Percentiles rank a stretch among this genome's conserved stretches.
Conservation (phyloP, 2,888 invertebrate genomes). For the Leptodirus hochenwartii region DNA sequence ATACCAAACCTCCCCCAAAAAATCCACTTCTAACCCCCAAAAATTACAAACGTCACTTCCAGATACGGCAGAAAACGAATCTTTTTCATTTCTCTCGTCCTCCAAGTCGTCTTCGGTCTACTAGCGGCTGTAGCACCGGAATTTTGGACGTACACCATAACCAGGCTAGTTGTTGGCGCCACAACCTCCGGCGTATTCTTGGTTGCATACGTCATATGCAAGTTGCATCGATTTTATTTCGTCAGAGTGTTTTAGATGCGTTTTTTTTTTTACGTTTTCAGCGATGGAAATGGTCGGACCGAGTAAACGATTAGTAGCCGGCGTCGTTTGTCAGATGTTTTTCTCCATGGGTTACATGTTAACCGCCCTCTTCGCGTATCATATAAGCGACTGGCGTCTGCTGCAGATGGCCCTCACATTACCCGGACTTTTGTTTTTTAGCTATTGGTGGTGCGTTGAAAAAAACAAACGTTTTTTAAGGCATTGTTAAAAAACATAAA, state of each 20-base stretch:
- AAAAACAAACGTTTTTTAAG: too few species aligned
- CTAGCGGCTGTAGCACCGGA: slow-evolving; percentile 48
- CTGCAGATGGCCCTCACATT: slow-evolving; percentile 50
- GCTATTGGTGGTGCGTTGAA: slow-evolving; percentile 47
- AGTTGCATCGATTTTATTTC: slow-evolving; percentile 14
- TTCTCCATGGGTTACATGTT: slow-evolving; percentile 55
- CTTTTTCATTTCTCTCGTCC: slow-evolving; percentile 50
- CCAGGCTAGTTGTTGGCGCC: slow-evolving; percentile 48
- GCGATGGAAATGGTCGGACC: slow-evolving; percentile 57
- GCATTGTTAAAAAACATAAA: slow-evolving; percentile 14
- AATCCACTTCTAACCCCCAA: neutral
- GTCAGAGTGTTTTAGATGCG: slow-evolving; percentile 1
- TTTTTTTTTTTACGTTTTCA: slow-evolving; percentile 14
- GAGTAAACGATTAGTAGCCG: slow-evolving; percentile 44
- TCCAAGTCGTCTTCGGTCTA: slow-evolving; percentile 49
- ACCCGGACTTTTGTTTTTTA: slow-evolving; percentile 46
- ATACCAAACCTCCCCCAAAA: neutral
- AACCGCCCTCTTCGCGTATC: slow-evolving; percentile 46
- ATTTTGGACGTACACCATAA: slow-evolving; percentile 44
- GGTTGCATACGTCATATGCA: slow-evolving; percentile 61
- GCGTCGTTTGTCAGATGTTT: slow-evolving; percentile 55
- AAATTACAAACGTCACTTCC: slow-evolving; percentile 8
- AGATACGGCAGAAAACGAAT: slow-evolving; percentile 51
- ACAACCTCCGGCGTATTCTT: slow-evolving; percentile 61
- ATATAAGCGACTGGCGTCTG: slow-evolving; percentile 46